A percentile compares a stretch with the other conserved stretches of the same genome.
Evolutionary conservation across 2,888 invertebrate genomes (phyloP).

Genomic region (Xestia sexstrigata): DNA sequence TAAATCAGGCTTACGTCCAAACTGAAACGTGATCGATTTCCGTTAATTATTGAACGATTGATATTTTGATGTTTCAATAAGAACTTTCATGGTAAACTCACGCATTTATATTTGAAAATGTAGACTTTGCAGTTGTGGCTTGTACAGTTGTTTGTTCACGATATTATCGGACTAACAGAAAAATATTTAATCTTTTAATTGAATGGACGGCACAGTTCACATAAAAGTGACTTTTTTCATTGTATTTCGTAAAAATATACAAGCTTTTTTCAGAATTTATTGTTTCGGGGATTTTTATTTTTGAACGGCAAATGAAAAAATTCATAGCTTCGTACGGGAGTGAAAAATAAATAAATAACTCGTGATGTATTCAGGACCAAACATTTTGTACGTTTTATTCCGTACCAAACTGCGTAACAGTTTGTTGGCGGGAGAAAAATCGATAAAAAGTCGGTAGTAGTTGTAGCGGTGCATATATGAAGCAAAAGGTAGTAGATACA

Average conservation of each 20-base stretch:
- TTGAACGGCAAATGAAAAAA: neutral
- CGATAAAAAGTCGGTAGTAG: neutral
- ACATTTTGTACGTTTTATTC: too few relatives aligned
- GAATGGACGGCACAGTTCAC: neutral
- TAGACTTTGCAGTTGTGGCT: neutral
- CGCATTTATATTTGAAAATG: neutral
- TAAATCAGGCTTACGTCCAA: neutral
- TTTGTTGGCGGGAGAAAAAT: neutral
- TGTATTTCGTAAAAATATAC: neutral
- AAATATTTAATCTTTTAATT: neutral
- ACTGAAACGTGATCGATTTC: neutral
- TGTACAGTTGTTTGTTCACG: neutral
- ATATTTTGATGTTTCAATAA: neutral
- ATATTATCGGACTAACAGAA: neutral
- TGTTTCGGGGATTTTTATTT: neutral
- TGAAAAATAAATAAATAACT: neutral
- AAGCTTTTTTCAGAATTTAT: too few relatives aligned
- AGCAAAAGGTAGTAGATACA: conserved; percentile 7
- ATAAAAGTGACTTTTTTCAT: neutral
- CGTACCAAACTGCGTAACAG: neutral
- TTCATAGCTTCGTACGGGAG: neutral
- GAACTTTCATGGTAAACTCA: neutral
- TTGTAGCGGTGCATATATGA: neutral
- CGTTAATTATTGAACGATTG: neutral
- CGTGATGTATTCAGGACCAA: neutral